Percentiles rank a stretch among this genome's conserved stretches.
Evolutionary conservation across 2,888 invertebrate species (phyloP).

Genomic region (Acanthosoma haemorrhoidale): DNA sequence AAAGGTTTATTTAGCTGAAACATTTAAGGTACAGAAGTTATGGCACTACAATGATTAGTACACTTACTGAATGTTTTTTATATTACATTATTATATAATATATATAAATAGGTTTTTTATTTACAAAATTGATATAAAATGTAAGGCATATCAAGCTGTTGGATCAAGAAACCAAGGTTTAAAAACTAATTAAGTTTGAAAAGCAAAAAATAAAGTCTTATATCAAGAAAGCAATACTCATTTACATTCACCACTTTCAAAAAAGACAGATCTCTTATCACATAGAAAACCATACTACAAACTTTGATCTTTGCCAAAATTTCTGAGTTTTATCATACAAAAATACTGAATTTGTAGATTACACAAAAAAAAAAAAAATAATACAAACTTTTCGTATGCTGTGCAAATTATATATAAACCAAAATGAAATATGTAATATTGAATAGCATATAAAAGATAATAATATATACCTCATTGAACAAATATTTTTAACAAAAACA

Average conservation of each 20-base stretch:
- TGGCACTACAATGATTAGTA: conserved; percentile 31
- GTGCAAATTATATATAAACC: too few species aligned
- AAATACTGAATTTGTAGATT: conserved; percentile 15
- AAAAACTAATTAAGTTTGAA: not conserved
- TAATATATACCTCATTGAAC: too few species aligned
- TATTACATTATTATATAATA: not conserved
- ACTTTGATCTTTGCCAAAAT: conserved; percentile 8
- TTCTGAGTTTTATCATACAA: conserved; percentile 13
- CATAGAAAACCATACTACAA: conserved; percentile 23
- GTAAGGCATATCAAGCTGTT: conserved; percentile 19
- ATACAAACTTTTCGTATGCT: not conserved
- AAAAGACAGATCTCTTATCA: not conserved
- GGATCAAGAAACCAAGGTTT: not conserved
- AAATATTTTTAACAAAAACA: not conserved
- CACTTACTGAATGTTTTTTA: not conserved
- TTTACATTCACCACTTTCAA: not conserved
- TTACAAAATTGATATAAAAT: conserved; percentile 26
- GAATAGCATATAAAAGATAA: too few species aligned
- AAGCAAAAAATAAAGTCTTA: conserved; percentile 11
- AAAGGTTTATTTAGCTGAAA: conserved; percentile 22
- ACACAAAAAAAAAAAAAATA: conserved; percentile 2
- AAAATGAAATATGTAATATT: too few species aligned
- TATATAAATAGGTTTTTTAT: conserved; percentile 10
- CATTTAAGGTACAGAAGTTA: conserved; percentile 21
- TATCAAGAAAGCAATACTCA: not conserved